A percentile compares a stretch with the other conserved stretches of the same genome.
Conservation (phyloP, 2,888 invertebrate species). For the Enchytraeus crypticus region DNA sequence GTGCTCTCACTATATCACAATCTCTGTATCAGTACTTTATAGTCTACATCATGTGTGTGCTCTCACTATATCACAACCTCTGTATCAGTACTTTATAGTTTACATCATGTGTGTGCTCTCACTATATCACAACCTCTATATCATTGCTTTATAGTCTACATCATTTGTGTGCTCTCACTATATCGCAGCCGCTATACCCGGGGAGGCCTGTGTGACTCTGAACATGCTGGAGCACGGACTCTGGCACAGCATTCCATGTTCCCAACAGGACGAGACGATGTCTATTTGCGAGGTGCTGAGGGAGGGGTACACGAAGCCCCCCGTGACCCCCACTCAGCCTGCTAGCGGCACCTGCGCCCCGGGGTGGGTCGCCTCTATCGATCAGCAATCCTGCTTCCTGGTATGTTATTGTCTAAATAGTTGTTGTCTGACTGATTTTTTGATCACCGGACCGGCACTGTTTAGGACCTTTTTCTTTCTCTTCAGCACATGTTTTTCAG, state of each 20-base stretch:
- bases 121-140: no score
- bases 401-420: not conserved
- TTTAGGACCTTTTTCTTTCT: not conserved
- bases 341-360: slow-evolving; percentile 19
- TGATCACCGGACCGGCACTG: not conserved
- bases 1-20: no score
- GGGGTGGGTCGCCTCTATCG: slow-evolving; percentile 3
- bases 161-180: no score
- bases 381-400: slow-evolving; percentile 16
- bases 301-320: not conserved
- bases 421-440: not conserved
- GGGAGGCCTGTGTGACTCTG: slow-evolving; percentile 7
- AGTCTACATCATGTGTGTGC: no score
- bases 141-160: no score
- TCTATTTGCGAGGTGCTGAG: slow-evolving; percentile 5
- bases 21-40: no score
- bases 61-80: no score
- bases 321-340: slow-evolving; percentile 1
- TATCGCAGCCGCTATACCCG: not conserved
- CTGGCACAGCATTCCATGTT: slow-evolving; percentile 1
- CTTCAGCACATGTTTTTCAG: not conserved
- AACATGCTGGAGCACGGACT: slow-evolving; percentile 3
- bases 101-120: no score
- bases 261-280: not conserved
- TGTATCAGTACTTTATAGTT: no score